These are phyloP conservation scores for Lingula anatina DNA, from an alignment of 2,888 invertebrate genomes.

Conservation along the genomic window DNA sequence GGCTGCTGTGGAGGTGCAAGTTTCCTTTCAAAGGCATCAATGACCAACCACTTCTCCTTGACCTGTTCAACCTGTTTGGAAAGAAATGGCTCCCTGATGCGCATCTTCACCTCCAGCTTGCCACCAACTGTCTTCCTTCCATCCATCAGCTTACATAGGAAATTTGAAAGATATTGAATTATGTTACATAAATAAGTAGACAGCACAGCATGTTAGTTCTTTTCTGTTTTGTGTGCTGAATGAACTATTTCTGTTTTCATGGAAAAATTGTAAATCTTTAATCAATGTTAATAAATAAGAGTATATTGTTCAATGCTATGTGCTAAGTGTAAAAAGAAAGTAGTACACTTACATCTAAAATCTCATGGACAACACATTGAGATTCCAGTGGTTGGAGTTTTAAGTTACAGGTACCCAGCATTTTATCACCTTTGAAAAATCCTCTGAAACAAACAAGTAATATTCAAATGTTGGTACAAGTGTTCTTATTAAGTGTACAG, in stretches of 20 bases:
- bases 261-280: conserved; percentile 1
- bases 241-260: too few species aligned
- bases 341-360: conserved; percentile 83
- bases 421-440: conserved; percentile 81
- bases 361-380: conserved; percentile 82
- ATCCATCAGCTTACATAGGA: conserved; percentile 69
- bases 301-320: too few species aligned
- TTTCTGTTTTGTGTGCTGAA: too few species aligned
- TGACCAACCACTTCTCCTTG: conserved; percentile 86
- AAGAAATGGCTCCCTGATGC: conserved; percentile 79
- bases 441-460: conserved; percentile 68
- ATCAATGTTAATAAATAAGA: too few species aligned
- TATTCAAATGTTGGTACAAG: neutral
- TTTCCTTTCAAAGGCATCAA: conserved; percentile 56
- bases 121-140: conserved; percentile 84
- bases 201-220: too few species aligned
- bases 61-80: conserved; percentile 84
- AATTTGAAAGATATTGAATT: neutral
- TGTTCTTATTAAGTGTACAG: neutral
- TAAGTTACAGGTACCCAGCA: conserved; percentile 76
- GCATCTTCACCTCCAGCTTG: conserved; percentile 80
- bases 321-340: too few species aligned
- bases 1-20: conserved; percentile 18
- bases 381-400: conserved; percentile 87
- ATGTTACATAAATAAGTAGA: neutral